Conservation (phyloP, 2,113 vertebrate genomes). For the Muntiacus muntjak region DNA sequence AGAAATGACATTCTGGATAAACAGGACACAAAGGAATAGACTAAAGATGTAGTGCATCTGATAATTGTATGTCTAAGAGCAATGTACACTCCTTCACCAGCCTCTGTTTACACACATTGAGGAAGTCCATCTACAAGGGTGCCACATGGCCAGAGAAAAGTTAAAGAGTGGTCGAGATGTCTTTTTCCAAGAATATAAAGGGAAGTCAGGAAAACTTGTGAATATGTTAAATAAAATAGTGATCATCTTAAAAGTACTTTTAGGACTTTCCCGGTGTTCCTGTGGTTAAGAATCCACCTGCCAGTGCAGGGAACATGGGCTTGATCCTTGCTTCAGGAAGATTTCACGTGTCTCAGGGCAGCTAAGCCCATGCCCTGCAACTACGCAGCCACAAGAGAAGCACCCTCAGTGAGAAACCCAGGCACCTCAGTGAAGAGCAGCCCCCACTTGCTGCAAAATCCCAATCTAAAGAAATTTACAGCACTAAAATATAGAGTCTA, state of each 20-base stretch:
- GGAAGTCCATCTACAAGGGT: background rate
- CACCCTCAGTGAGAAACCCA: background rate
- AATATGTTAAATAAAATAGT: background rate
- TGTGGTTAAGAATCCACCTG: background rate
- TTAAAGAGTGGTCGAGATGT: background rate
- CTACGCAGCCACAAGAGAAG: background rate
- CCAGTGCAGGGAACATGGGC: background rate
- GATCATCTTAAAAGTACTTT: background rate
- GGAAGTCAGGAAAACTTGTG: background rate
- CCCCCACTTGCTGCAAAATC: background rate
- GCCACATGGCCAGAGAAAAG: background rate
- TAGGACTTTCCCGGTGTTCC: background rate
- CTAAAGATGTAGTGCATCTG: background rate
- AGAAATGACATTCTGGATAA: background rate
- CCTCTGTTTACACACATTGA: background rate
- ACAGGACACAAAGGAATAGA: background rate
- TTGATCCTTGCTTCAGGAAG: background rate
- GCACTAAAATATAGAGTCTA: background rate
- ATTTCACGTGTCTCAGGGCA: background rate
- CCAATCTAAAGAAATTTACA: background rate
- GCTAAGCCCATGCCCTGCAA: background rate
- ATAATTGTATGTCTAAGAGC: background rate
- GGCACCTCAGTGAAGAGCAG: background rate
- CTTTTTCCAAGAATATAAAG: background rate
- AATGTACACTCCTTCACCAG: background rate